Evolutionary conservation across 2,888 invertebrate species (phyloP), one percentile per base, ranked within the genome.

Genomic region (Agonopterix alstromeriana): DNA sequence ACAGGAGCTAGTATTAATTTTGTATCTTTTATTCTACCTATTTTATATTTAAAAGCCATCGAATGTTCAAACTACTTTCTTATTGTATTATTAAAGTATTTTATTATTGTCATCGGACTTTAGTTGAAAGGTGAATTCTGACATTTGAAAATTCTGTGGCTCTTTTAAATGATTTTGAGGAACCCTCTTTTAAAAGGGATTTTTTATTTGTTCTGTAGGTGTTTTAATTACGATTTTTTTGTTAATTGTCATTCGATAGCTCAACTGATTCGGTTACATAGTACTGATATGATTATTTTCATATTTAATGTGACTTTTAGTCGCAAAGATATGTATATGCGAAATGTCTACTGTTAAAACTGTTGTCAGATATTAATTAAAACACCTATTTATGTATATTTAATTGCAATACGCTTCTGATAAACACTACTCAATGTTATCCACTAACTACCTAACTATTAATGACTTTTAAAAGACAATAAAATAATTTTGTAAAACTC

Each of bases 401-500:
- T 62, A 73, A 61, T 70, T 74, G 73, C 73, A 74, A 77, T 77
- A 82, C 63, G 76, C 77, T 69, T 72, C 53, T 67, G 65, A 67
- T 76, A 75, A 67, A 67, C 63, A 61, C 75, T 78, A 80, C 73
- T 65, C 62, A 73, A 73, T 66, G 70, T 42, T 68, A 76, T 72
- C 65, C 57, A 70, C 73, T 75, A 73, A 67, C 70, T 80, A 80
- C 63, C 70, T 78, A 76, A 60, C 66, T 74, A 76, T 68, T 60
- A 67, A 73, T 74, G 76, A 73, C 62, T 59, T 70, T 73, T 60
- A 76, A 70, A 74, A 77, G 76, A 77, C 73, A 77, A 68, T 80
- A 78, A 82, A 82, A 80, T 77, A 79, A 82, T 70, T 53, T 79
- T 83, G 81, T 84, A 84, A 81, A 82, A 70, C 60, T 69, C 82